Base-by-base conservation (phyloP, 2,888 invertebrate species). In the Podotricha telesiphe region DNA sequence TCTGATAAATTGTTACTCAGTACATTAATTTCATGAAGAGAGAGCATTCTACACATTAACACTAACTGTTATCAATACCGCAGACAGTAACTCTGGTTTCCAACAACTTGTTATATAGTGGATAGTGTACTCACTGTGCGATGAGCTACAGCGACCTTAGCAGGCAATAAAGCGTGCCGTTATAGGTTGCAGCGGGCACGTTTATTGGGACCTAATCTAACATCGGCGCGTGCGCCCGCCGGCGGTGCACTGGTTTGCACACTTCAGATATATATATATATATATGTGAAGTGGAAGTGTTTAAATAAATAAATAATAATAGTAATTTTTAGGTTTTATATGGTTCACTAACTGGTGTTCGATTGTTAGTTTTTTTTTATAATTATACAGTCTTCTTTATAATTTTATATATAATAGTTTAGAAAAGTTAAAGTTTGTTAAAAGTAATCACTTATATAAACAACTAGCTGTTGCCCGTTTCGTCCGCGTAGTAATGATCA, bases 171-270 rank as follows among this genome's bases (percentile, higher is more conserved):
- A 75, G 71, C 75, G 73, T 73, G 73, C 75, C 75, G 74, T 75
- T 75, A 74, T 75, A 74, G 76, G 75, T 75, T 73, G 75, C 78
- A 74, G 72, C 66, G 67, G 67, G 51, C 78, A 76, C 79, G 78
- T 80, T 79, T 79, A 79, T 79, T 78, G 78, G 75, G 76, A 72
- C 71, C 75, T 77, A 79, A 79, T 79, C 79, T 78, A 74, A 70
- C 75, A 79, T 78, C 79, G 75, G 76, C 80, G 79, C 80, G 79
- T 78, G 79, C 78, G 77, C 73, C 77, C 76, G 71, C 71, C 73
- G 72, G 73, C 73, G 70, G 48, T 62, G 73, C 65, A 40, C 67
- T 34, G 56, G 65, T 50, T 37, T 48, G 34, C 37, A 53, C 68
- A 65, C 67, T 67, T 56, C 42, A 15, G 50, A 65, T 61, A 6